Evolutionary conservation across 2,888 invertebrate species (phyloP).

Genomic region (Pseudanteris insignis): DNA sequence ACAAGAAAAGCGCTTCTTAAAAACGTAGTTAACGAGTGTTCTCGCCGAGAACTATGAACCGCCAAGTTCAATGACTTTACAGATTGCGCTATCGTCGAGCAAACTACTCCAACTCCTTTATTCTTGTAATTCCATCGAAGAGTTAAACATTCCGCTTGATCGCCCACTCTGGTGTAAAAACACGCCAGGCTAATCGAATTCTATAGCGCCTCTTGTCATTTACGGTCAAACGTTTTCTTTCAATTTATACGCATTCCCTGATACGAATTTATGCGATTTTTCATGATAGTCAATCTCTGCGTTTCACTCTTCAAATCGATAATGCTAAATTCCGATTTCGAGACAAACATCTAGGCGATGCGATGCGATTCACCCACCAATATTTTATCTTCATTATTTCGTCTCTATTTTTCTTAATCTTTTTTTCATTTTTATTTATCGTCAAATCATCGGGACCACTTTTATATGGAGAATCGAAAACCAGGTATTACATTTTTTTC

Average conservation of each 20-base stretch:
- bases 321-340: too few relatives aligned
- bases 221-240: slow-evolving; percentile 18
- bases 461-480: too few relatives aligned
- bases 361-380: too few relatives aligned
- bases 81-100: slow-evolving; percentile 20
- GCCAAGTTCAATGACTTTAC: slow-evolving; percentile 32
- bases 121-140: slow-evolving; percentile 14
- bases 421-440: too few relatives aligned
- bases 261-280: not conserved
- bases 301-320: too few relatives aligned
- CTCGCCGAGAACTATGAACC: slow-evolving; percentile 13
- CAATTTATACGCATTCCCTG: slow-evolving; percentile 6
- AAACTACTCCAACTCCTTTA: slow-evolving; percentile 13
- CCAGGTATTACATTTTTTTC: too few relatives aligned
- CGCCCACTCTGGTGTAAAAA: slow-evolving; percentile 19
- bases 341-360: too few relatives aligned
- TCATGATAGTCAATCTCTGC: not conserved
- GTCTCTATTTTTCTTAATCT: too few relatives aligned
- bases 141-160: slow-evolving; percentile 23
- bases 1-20: slow-evolving; percentile 34
- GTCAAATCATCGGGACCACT: too few relatives aligned
- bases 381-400: too few relatives aligned
- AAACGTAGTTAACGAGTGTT: slow-evolving; percentile 34
- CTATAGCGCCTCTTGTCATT: slow-evolving; percentile 6
- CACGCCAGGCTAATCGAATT: slow-evolving; percentile 14